These are phyloP conservation scores for Toxostoma redivivum DNA, from an alignment of 2,113 vertebrate genomes.

Conservation along the genomic window DNA sequence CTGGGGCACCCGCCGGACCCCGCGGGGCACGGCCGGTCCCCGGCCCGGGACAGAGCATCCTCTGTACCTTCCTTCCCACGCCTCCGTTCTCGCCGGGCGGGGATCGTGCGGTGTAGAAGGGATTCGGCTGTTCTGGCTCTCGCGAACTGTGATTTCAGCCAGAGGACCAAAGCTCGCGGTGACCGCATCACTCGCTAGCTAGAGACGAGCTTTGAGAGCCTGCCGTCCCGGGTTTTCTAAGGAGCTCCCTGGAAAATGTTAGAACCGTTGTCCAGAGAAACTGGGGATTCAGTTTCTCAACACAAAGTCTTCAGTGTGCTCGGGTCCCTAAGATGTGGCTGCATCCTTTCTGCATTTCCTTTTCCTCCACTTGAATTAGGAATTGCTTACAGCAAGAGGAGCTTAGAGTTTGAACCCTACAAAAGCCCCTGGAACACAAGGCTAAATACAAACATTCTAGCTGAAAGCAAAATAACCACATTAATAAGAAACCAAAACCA, in stretches of 20 bases:
- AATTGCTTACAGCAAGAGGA: not conserved
- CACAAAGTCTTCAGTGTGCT: not conserved
- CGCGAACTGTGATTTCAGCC: rapidly evolving
- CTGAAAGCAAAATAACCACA: not conserved
- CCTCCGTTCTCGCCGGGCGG: rapidly evolving
- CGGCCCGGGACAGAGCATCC: not conserved
- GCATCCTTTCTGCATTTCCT: not conserved
- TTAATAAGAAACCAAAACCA: not conserved
- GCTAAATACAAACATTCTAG: not conserved
- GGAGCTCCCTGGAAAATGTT: not conserved
- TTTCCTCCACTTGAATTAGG: not conserved
- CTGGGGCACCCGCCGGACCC: not conserved
- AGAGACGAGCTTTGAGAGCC: not conserved
- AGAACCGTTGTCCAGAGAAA: not conserved
- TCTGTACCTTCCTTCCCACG: not conserved
- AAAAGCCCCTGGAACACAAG: not conserved
- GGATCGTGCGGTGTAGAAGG: rapidly evolving
- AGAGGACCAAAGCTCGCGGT: not conserved
- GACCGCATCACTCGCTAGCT: rapidly evolving
- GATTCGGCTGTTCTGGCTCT: not conserved
- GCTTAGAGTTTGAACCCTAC: not conserved
- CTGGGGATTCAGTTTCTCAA: not conserved
- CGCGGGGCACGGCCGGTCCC: not conserved
- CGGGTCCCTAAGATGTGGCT: not conserved
- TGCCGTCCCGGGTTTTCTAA: not conserved